Evolutionary conservation across 1,140 invertebrate species (phyloP).

Genomic region (Palaemon carinicauda): DNA sequence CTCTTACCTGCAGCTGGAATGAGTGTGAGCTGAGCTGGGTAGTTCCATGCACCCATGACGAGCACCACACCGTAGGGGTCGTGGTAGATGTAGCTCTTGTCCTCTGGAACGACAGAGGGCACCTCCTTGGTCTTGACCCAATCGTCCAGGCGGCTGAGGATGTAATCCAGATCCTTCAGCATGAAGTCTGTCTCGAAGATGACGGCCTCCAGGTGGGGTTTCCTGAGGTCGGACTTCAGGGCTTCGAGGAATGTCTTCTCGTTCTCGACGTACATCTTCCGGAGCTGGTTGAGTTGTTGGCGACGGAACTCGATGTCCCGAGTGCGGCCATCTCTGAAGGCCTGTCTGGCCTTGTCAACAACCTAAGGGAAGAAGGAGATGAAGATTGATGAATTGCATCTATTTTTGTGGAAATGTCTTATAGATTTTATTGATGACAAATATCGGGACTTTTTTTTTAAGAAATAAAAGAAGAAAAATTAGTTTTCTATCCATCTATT

Average conservation of each 20-base stretch:
- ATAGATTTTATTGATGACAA: too few relatives aligned
- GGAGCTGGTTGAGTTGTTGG: slow-evolving; percentile 77
- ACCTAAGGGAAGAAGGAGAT: neutral
- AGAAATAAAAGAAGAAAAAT: too few relatives aligned
- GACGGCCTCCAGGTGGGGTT: slow-evolving; percentile 53
- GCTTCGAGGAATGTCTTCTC: slow-evolving; percentile 75
- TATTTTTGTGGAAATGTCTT: too few relatives aligned
- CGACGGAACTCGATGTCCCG: slow-evolving; percentile 80
- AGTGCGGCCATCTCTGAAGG: slow-evolving; percentile 84
- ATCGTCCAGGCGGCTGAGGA: slow-evolving; percentile 23
- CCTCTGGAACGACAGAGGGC: slow-evolving; percentile 61
- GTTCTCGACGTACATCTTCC: slow-evolving; percentile 83
- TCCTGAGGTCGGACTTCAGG: slow-evolving; percentile 80
- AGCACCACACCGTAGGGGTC: slow-evolving; percentile 86
- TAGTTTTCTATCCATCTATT: too few relatives aligned
- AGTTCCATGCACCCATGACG: slow-evolving; percentile 96
- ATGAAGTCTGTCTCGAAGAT: slow-evolving; percentile 49
- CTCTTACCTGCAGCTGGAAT: slow-evolving; percentile 70
- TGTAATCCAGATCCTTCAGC: slow-evolving; percentile 28
- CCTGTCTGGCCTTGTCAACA: slow-evolving; percentile 78
- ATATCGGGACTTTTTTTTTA: too few relatives aligned
- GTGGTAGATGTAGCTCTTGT: slow-evolving; percentile 66
- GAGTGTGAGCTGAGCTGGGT: slow-evolving; percentile 86
- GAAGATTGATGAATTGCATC: too few relatives aligned
- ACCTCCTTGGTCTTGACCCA: slow-evolving; percentile 60